A percentile compares a stretch with the other conserved stretches of the same genome.
Conservation (phyloP, 2,888 invertebrate species). For the Girardia tigrina region DNA sequence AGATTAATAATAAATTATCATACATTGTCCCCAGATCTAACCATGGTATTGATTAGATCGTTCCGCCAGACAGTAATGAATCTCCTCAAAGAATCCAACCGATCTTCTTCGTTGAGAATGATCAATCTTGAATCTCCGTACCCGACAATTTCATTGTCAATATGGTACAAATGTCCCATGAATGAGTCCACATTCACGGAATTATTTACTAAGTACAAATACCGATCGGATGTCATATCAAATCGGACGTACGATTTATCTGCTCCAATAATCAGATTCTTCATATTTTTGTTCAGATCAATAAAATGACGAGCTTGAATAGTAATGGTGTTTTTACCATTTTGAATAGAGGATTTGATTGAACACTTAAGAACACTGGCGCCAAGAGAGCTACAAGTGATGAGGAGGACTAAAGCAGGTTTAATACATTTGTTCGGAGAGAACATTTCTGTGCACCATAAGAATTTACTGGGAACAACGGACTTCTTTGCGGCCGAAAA, state of each 20-base stretch:
- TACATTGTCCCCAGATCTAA: not conserved
- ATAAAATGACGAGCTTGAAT: not conserved
- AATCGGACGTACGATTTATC: not conserved
- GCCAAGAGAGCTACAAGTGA: not conserved
- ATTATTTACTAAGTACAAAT: not conserved
- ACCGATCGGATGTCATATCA: not conserved
- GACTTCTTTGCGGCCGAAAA: not conserved
- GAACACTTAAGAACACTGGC: not conserved
- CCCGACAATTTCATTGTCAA: not conserved
- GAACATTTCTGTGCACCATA: slow-evolving; percentile 3
- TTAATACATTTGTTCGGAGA: not conserved
- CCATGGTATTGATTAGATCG: not conserved
- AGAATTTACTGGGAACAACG: not conserved
- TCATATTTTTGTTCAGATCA: not conserved
- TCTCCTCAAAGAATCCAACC: not conserved
- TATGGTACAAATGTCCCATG: not conserved
- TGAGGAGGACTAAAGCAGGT: not conserved
- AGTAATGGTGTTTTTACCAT: not conserved
- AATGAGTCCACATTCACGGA: not conserved
- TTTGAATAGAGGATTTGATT: not conserved
- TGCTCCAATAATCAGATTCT: not conserved
- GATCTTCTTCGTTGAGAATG: not conserved
- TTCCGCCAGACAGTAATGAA: not conserved
- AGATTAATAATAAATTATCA: too few relatives aligned
- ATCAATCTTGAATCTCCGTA: not conserved